Conservation (phyloP, 1,140 invertebrate genomes). For the Phocides pigmalion region DNA sequence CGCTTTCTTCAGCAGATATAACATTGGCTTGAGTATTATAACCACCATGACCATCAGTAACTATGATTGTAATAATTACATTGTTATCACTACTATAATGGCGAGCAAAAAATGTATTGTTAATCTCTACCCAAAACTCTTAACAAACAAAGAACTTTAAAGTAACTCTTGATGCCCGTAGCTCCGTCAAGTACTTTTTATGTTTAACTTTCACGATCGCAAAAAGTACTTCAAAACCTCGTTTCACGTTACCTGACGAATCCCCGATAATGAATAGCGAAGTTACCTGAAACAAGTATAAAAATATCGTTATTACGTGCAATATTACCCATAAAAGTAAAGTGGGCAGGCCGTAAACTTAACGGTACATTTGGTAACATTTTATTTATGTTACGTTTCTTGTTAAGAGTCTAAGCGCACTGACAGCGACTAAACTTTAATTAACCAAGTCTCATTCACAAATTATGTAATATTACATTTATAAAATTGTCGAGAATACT, state of each 20-base stretch:
- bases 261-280: conserved; percentile 33
- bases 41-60: too few species aligned
- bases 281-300: conserved; percentile 57
- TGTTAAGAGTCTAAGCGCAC: conserved; percentile 1
- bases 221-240: conserved; percentile 25
- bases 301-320: conserved; percentile 45
- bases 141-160: not conserved
- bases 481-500: too few species aligned
- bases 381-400: conserved; percentile 40
- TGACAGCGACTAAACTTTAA: not conserved
- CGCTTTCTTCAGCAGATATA: too few species aligned
- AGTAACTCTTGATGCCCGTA: not conserved
- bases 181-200: conserved; percentile 12
- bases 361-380: conserved; percentile 40
- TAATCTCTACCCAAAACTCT: not conserved
- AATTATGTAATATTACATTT: too few species aligned
- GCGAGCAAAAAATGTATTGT: not conserved
- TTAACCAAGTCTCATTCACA: too few species aligned
- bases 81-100: not conserved
- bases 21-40: too few species aligned
- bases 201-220: conserved; percentile 21
- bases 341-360: conserved; percentile 42
- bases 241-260: conserved; percentile 14
- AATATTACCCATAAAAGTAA: conserved; percentile 44
- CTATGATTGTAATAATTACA: too few species aligned